Evolutionary conservation across 2,888 invertebrate genomes (phyloP).

Genomic region (Synanthedon tipuliformis): DNA sequence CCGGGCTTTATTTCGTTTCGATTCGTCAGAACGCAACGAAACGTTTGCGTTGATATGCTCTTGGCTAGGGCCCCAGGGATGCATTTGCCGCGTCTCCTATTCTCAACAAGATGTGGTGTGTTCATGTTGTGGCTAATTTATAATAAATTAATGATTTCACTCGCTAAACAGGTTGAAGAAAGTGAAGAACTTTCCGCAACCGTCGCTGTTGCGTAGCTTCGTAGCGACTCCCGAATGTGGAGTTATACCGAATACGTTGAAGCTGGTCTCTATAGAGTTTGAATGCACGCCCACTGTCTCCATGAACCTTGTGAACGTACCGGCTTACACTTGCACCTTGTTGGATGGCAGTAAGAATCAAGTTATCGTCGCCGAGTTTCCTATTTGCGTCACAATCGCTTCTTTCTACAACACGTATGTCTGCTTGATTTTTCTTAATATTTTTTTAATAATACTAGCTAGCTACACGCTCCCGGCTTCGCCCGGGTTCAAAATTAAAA

Average conservation of each 20-base stretch:
- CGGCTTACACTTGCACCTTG: constrained; percentile 49
- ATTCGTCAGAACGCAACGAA: too few species aligned
- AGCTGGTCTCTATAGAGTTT: constrained; percentile 38
- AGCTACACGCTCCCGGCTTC: too few species aligned
- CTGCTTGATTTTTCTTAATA: background rate
- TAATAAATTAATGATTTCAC: background rate
- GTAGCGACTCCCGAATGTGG: constrained; percentile 42
- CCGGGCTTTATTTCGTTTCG: too few species aligned
- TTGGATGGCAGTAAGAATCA: constrained; percentile 56
- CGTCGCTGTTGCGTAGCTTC: constrained; percentile 42
- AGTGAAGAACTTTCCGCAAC: constrained; percentile 57
- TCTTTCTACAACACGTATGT: constrained; percentile 63
- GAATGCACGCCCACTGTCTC: constrained; percentile 53
- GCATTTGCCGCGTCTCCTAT: too few species aligned
- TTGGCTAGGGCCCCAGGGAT: too few species aligned
- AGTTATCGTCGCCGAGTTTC: constrained; percentile 59
- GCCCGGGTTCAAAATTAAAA: too few species aligned
- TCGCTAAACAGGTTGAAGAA: constrained; percentile 39
- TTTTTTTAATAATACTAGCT: background rate
- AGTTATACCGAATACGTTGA: constrained; percentile 33
- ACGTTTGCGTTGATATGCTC: too few species aligned
- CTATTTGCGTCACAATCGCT: constrained; percentile 50
- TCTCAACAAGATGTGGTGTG: too few species aligned
- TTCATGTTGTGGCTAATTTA: background rate
- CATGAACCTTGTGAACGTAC: constrained; percentile 48